Conservation (phyloP, 2,888 invertebrate genomes). For the Pollenia angustigena region DNA sequence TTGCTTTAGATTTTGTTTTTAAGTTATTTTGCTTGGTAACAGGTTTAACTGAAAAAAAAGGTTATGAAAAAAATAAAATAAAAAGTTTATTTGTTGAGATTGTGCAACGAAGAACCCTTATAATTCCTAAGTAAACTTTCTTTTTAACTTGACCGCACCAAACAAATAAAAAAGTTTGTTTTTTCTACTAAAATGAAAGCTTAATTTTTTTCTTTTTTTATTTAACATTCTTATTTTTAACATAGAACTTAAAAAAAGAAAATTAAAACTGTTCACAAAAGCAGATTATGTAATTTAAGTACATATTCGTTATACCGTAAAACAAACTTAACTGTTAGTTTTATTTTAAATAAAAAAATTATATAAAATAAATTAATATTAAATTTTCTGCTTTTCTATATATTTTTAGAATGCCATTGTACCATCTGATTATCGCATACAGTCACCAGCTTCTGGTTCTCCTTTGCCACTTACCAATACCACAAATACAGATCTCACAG, state of each 20-base stretch:
- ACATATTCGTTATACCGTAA: background rate
- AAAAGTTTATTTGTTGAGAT: background rate
- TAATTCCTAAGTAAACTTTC: conserved; percentile 73
- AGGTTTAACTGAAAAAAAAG: background rate
- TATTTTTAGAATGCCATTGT: conserved; percentile 92
- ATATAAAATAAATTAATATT: background rate
- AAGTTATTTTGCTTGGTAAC: background rate
- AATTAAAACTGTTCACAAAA: background rate
- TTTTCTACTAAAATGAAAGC: conserved; percentile 16
- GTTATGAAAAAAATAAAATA: background rate
- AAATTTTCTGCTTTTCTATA: conserved; percentile 76
- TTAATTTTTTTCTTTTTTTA: conserved; percentile 40
- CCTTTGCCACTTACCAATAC: conserved; percentile 86
- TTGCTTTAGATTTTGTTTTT: conserved; percentile 6
- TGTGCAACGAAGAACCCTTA: conserved; percentile 34
- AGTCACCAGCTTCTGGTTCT: conserved; percentile 87
- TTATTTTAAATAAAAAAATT: no score
- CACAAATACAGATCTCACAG: conserved; percentile 80
- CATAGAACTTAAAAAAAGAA: background rate
- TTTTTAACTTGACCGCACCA: conserved; percentile 65
- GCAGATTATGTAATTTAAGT: background rate
- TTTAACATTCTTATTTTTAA: conserved; percentile 6
- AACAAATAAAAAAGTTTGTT: conserved; percentile 57
- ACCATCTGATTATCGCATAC: conserved; percentile 90
- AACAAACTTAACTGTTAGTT: background rate